These are phyloP conservation scores for Dasysyrphus tricinctus DNA, from an alignment of 2,888 invertebrate genomes.

Conservation along the genomic window DNA sequence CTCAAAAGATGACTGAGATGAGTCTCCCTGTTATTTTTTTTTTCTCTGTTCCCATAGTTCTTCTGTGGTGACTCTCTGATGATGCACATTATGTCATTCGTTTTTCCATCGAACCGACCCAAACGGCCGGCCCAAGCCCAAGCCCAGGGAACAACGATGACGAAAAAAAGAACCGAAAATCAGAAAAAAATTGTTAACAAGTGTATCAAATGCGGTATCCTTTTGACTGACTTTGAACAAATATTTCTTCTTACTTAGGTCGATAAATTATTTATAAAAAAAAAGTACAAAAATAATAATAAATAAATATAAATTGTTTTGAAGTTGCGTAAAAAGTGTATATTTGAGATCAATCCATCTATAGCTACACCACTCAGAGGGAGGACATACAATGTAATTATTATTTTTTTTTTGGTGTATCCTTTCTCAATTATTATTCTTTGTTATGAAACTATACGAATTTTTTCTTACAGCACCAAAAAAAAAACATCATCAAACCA, in stretches of 20 bases:
- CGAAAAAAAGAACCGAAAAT: constrained; percentile 25
- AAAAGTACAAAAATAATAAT: constrained; percentile 11
- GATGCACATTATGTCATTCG: constrained; percentile 75
- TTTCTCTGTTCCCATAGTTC: constrained; percentile 22
- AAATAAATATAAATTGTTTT: constrained; percentile 53
- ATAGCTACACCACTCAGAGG: constrained; percentile 24
- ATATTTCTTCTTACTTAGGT: constrained; percentile 64
- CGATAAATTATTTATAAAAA: constrained; percentile 78
- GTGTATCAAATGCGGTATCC: constrained; percentile 72
- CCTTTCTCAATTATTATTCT: constrained; percentile 38
- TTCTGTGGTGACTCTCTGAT: constrained; percentile 57
- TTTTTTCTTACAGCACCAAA: neutral
- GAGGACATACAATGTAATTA: constrained; percentile 18
- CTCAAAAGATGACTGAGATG: constrained; percentile 53
- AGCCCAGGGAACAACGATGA: neutral
- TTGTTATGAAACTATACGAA: constrained; percentile 47
- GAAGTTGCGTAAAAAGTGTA: constrained; percentile 43
- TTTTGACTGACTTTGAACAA: constrained; percentile 64
- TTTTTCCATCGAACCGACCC: constrained; percentile 49
- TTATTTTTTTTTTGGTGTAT: constrained; percentile 8
- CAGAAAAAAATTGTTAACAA: constrained; percentile 63
- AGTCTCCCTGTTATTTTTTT: constrained; percentile 12
- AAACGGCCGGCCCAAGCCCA: constrained; percentile 6
- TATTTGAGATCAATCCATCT: constrained; percentile 23
- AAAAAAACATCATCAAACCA: constrained; percentile 40